These are phyloP conservation scores for Sycophila sp. DNA, from an alignment of 1,140 invertebrate genomes.

Conservation along the genomic window DNA sequence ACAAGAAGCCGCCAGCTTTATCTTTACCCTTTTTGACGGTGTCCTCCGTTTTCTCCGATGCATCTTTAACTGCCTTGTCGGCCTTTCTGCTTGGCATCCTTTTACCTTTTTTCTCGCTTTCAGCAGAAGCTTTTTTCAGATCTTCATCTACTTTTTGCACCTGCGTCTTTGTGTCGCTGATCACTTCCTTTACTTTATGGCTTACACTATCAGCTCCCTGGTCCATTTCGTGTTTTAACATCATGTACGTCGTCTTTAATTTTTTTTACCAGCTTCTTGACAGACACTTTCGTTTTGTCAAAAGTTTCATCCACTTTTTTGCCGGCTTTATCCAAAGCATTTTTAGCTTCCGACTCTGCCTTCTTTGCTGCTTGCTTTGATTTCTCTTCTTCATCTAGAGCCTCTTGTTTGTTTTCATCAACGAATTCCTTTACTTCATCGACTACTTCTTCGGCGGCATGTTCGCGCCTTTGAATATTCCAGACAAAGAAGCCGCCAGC, in stretches of 20 bases:
- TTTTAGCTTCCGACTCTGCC: slow-evolving; percentile 43
- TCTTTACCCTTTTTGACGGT: too few relatives aligned
- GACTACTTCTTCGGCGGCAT: slow-evolving; percentile 37
- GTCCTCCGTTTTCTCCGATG: too few relatives aligned
- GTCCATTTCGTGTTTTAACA: too few relatives aligned
- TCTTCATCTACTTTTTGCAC: too few relatives aligned
- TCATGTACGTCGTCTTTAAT: not conserved
- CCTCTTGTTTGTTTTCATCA: slow-evolving; percentile 46
- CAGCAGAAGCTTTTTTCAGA: too few relatives aligned
- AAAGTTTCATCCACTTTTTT: slow-evolving; percentile 20
- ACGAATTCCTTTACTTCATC: slow-evolving; percentile 43
- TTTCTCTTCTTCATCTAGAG: slow-evolving; percentile 38
- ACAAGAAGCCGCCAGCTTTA: too few relatives aligned
- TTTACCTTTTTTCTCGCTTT: too few relatives aligned
- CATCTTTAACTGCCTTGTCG: too few relatives aligned
- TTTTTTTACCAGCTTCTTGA: not conserved
- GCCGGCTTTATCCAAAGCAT: slow-evolving; percentile 13
- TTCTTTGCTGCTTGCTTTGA: slow-evolving; percentile 45
- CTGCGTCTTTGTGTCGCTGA: too few relatives aligned
- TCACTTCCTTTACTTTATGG: too few relatives aligned
- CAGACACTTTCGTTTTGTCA: not conserved
- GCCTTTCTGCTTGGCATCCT: too few relatives aligned
- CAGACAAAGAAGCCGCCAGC: slow-evolving; percentile 47
- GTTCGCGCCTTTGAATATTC: slow-evolving; percentile 49
- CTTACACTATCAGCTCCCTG: too few relatives aligned